Evolutionary conservation across 2,113 vertebrate genomes (phyloP).

Genomic region (Semnopithecus entellus): DNA sequence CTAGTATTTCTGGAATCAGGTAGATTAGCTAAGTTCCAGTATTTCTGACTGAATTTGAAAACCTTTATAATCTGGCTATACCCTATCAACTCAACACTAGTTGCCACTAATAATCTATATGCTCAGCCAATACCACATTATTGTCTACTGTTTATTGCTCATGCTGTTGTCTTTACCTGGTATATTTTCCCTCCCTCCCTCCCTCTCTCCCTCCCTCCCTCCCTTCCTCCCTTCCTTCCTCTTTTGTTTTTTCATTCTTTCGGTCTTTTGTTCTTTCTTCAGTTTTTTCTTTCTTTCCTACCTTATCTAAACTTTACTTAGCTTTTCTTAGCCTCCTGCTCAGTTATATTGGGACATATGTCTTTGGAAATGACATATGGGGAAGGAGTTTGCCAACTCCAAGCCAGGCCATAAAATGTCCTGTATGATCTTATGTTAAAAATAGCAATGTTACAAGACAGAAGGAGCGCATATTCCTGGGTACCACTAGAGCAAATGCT

Average conservation of each 20-base stretch:
- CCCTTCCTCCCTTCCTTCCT: no score
- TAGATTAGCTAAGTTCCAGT: not conserved
- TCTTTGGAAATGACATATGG: not conserved
- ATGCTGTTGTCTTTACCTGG: not conserved
- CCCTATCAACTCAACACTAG: not conserved
- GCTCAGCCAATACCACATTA: not conserved
- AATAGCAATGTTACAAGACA: not conserved
- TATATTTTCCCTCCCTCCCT: not conserved
- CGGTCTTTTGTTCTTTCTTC: no score
- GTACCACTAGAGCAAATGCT: not conserved
- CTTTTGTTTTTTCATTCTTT: no score
- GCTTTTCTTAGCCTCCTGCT: not conserved
- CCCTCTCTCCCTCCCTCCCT: rapidly evolving
- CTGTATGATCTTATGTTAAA: not conserved
- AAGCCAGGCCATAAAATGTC: not conserved
- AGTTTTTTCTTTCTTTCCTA: not conserved
- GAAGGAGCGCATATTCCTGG: not conserved
- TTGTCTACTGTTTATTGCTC: not conserved
- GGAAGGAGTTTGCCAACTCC: not conserved
- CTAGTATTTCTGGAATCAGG: not conserved
- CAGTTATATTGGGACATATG: not conserved
- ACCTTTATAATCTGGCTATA: not conserved
- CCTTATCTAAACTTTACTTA: not conserved
- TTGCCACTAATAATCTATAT: not conserved
- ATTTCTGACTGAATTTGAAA: not conserved